Percentiles rank a stretch among this genome's conserved stretches.
Evolutionary conservation across 2,888 invertebrate genomes (phyloP).

Genomic region (Archaeoteleia sp.): DNA sequence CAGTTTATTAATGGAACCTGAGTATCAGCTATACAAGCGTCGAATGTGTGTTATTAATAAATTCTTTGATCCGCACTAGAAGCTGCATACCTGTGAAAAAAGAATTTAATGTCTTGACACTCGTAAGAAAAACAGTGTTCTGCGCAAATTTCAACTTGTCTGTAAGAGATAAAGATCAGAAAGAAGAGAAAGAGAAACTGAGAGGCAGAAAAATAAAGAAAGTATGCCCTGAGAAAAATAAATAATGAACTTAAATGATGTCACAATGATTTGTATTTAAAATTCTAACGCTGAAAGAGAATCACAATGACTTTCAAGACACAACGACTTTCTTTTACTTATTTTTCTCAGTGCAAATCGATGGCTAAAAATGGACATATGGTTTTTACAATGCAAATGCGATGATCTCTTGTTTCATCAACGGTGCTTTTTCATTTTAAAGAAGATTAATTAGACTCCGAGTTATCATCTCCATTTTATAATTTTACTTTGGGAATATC

Average conservation of each 20-base stretch:
- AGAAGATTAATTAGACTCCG: conserved; percentile 7
- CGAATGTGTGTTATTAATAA: conserved; percentile 58
- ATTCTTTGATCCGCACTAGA: conserved; percentile 67
- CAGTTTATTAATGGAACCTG: conserved; percentile 58
- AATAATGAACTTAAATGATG: conserved; percentile 36
- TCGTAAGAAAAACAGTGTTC: conserved; percentile 40
- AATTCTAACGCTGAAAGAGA: no score
- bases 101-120: conserved; percentile 56
- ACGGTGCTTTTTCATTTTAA: conserved; percentile 6
- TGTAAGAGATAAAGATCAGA: conserved; percentile 34
- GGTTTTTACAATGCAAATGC: conserved; percentile 62
- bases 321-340: no score
- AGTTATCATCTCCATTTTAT: not conserved
- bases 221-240: conserved; percentile 13
- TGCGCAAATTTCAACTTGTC: conserved; percentile 24
- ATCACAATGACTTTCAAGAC: no score
- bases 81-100: conserved; percentile 72
- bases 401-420: conserved; percentile 24
- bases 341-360: conserved; percentile 16
- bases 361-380: conserved; percentile 42
- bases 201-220: conserved; percentile 21
- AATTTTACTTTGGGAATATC: no score
- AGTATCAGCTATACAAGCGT: conserved; percentile 63
- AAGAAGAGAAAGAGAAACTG: conserved; percentile 23
- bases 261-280: no score